Conservation (phyloP, 2,888 invertebrate species). For the Drosophila stalkeri region DNA sequence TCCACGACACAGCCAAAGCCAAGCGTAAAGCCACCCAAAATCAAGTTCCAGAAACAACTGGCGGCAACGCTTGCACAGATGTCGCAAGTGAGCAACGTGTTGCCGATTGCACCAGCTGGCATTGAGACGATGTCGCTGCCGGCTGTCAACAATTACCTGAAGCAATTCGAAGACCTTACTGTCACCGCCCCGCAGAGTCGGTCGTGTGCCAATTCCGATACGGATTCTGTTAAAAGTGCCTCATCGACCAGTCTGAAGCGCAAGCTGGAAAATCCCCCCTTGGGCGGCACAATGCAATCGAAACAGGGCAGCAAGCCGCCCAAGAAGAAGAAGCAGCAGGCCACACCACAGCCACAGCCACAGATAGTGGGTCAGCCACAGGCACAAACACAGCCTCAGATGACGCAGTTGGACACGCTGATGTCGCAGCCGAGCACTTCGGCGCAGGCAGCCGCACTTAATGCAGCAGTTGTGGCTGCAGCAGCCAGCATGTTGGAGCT, state of each 20-base stretch:
- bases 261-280: constrained; percentile 34
- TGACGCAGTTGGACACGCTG: constrained; percentile 49
- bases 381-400: neutral
- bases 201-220: constrained; percentile 72
- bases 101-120: constrained; percentile 29
- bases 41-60: constrained; percentile 53
- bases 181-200: constrained; percentile 39
- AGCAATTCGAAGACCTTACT: constrained; percentile 63
- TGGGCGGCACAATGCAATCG: neutral
- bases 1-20: constrained; percentile 13
- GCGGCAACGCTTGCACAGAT: constrained; percentile 48
- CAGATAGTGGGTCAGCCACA: neutral
- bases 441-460: constrained; percentile 61
- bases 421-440: constrained; percentile 61
- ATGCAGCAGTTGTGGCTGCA: constrained; percentile 47
- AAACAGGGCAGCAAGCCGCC: constrained; percentile 29
- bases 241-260: constrained; percentile 64
- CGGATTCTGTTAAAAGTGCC: constrained; percentile 70
- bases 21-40: constrained; percentile 57
- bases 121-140: constrained; percentile 47
- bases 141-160: constrained; percentile 47
- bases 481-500: constrained; percentile 61
- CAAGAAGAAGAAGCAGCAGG: constrained; percentile 50
- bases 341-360: constrained; percentile 1
- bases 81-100: constrained; percentile 24